Percentiles rank a stretch among this genome's conserved stretches.
These are phyloP conservation scores for Pseudochirops cupreus DNA, from an alignment of 2,797 vertebrate genomes.

Conservation along the genomic window DNA sequence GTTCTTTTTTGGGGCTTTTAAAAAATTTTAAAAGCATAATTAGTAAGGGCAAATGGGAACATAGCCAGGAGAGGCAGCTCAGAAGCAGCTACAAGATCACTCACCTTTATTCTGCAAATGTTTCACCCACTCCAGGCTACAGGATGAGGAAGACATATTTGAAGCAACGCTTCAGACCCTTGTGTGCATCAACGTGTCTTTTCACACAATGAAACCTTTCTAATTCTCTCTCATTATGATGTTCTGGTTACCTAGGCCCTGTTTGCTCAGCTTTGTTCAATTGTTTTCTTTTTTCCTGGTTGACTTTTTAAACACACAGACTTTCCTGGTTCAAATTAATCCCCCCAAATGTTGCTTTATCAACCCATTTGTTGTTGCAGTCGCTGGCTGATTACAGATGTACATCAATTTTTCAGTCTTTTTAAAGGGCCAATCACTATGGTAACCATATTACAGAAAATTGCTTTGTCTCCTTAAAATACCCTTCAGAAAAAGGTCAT, in stretches of 20 bases:
- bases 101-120: conserved; percentile 47
- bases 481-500: conserved; percentile 84
- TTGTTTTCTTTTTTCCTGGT: conserved; percentile 66
- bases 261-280: conserved; percentile 53
- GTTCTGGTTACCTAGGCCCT: conserved; percentile 55
- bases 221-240: conserved; percentile 58
- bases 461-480: conserved; percentile 84
- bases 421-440: conserved; percentile 84
- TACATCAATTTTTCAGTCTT: conserved; percentile 72
- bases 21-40: background rate
- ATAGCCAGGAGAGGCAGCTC: background rate
- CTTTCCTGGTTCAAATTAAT: conserved; percentile 74
- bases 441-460: conserved; percentile 84
- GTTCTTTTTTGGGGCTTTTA: background rate
- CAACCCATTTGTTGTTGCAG: conserved; percentile 76
- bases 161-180: conserved; percentile 41
- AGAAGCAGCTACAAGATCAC: background rate
- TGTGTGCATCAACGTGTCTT: conserved; percentile 62
- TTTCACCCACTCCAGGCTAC: conserved; percentile 32
- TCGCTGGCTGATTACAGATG: conserved; percentile 79
- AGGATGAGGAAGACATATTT: conserved; percentile 66
- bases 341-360: conserved; percentile 78
- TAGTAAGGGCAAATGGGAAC: background rate
- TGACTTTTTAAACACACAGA: conserved; percentile 71
- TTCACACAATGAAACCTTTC: conserved; percentile 71